phyloP scores from a whole-genome alignment of 2,888 invertebrate genomes.

The Saturnia japonica region DNA sequence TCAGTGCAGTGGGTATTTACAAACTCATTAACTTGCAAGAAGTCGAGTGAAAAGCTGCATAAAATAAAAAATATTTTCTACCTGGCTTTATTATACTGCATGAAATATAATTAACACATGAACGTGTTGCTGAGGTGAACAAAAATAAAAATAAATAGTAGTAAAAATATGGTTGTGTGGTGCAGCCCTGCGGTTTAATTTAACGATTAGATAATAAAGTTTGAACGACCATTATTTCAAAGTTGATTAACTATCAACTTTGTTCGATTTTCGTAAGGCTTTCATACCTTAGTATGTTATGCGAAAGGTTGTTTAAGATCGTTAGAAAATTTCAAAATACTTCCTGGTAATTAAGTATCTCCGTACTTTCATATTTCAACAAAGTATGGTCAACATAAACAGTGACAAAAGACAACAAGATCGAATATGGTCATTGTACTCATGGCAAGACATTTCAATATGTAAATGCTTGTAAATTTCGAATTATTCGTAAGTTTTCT shows the following conservation, averaged over 20 bases:
- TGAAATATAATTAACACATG: slow-evolving; percentile 4
- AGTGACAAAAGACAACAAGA: too few species aligned
- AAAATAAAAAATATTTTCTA: not conserved
- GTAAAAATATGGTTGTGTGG: not conserved
- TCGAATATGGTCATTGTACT: too few species aligned
- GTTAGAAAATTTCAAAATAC: not conserved
- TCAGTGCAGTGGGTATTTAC: slow-evolving; percentile 51
- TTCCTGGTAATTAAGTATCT: not conserved
- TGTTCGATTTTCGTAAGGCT: not conserved
- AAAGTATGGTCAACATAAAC: too few species aligned
- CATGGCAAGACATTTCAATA: too few species aligned
- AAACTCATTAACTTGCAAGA: slow-evolving; percentile 56
- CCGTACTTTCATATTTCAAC: too few species aligned
- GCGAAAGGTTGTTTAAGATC: not conserved
- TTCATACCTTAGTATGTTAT: not conserved
- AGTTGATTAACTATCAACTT: not conserved
- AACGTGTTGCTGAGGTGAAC: not conserved
- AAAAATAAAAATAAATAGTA: not conserved
- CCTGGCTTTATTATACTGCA: not conserved
- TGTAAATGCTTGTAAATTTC: too few species aligned
- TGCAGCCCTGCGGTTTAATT: not conserved
- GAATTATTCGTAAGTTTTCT: too few species aligned
- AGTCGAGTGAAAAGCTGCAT: not conserved
- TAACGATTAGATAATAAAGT: not conserved
- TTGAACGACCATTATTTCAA: not conserved